Conservation (phyloP, 2,113 vertebrate species). For the Chroicocephalus ridibundus region DNA sequence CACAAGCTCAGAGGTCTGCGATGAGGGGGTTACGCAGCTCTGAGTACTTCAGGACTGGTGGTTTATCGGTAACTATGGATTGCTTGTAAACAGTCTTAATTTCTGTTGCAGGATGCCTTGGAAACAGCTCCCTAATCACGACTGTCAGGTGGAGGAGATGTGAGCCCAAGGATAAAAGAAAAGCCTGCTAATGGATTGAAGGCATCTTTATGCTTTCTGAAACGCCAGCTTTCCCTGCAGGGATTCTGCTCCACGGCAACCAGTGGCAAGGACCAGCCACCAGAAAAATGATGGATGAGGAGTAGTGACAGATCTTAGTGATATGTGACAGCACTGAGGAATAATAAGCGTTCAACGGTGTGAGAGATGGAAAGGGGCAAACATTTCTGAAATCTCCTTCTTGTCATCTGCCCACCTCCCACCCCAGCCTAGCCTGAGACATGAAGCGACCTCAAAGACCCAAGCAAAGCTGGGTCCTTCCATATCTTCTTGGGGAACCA, state of each 20-base stretch:
- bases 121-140: background rate
- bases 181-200: background rate
- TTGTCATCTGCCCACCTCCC: background rate
- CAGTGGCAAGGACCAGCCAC: rapidly evolving
- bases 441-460: background rate
- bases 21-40: background rate
- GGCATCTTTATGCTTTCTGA: background rate
- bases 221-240: background rate
- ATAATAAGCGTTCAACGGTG: background rate
- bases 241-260: background rate
- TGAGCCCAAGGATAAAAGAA: background rate
- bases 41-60: background rate
- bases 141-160: background rate
- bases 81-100: background rate
- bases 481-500: background rate
- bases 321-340: background rate
- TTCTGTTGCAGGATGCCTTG: constrained; percentile 41
- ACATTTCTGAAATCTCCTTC: background rate
- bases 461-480: background rate
- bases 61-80: background rate
- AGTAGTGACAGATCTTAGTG: background rate
- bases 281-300: background rate
- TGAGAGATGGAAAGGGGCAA: background rate
- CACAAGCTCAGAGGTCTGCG: background rate
- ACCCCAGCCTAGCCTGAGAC: background rate